These are phyloP conservation scores for Aegithalos caudatus DNA, from an alignment of 2,113 vertebrate genomes.

Conservation along the genomic window DNA sequence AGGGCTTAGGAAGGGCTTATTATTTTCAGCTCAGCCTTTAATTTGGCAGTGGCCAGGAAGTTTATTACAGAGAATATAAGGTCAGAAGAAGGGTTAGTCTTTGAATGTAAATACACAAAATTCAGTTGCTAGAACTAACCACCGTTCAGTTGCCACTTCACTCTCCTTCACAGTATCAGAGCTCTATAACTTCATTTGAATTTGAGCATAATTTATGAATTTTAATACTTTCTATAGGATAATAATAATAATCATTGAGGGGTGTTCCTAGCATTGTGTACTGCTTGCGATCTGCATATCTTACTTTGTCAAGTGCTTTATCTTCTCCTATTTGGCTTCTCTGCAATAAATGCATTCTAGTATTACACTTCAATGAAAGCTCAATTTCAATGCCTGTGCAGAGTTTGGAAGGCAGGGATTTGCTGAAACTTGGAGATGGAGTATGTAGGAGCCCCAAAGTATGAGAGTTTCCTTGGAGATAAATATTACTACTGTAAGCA, in stretches of 20 bases:
- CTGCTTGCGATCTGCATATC: not conserved
- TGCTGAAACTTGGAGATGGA: not conserved
- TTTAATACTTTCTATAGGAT: not conserved
- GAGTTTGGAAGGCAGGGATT: not conserved
- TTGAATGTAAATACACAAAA: not conserved
- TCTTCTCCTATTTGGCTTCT: not conserved
- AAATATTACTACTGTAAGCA: not conserved
- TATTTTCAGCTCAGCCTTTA: slow-evolving; percentile 2
- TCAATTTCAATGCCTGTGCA: not conserved
- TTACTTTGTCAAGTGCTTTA: not conserved
- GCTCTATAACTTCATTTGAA: not conserved
- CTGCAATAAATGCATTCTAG: not conserved
- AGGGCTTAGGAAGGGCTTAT: not conserved
- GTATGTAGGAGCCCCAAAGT: not conserved
- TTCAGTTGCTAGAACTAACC: not conserved
- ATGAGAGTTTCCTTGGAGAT: not conserved
- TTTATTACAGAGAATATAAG: not conserved
- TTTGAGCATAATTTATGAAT: not conserved
- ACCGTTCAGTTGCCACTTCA: not conserved
- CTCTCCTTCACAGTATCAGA: not conserved
- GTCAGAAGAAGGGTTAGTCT: not conserved
- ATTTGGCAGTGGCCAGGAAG: not conserved
- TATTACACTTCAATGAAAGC: not conserved
- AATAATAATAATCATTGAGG: not conserved
- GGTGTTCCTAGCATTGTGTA: not conserved